phyloP scores from a whole-genome alignment of 2,797 vertebrate genomes.

The Bothrops alternatus region DNA sequence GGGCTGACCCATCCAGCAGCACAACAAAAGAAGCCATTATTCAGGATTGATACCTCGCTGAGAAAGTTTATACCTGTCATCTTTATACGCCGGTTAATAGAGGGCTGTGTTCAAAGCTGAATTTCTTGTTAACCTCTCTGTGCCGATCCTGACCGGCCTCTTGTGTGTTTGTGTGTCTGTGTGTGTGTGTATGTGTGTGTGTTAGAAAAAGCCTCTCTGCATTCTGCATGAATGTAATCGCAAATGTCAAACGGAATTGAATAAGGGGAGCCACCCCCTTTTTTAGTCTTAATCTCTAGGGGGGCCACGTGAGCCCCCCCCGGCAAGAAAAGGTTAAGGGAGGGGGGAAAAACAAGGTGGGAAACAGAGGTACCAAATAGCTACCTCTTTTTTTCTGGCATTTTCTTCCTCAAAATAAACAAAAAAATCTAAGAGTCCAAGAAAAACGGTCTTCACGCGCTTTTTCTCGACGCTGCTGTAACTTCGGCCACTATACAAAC shows the following conservation, averaged over 20 bases:
- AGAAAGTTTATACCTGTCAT: background rate
- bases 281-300: background rate
- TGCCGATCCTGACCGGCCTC: background rate
- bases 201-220: background rate
- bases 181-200: too few relatives aligned
- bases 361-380: too few relatives aligned
- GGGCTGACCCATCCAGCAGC: accelerated
- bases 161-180: too few relatives aligned
- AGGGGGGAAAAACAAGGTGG: too few relatives aligned
- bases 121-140: background rate
- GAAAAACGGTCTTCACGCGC: background rate
- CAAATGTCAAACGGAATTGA: background rate
- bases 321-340: background rate
- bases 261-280: background rate
- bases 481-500: background rate
- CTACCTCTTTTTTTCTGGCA: too few relatives aligned
- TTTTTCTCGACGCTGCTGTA: background rate
- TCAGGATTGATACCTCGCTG: background rate
- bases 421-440: too few relatives aligned
- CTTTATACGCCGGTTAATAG: accelerated
- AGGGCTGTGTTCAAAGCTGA: background rate
- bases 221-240: too few relatives aligned
- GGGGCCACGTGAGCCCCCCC: background rate
- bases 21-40: background rate
- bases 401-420: too few relatives aligned